phyloP scores from a whole-genome alignment of 2,113 vertebrate species.

The Heliornis fulica region DNA sequence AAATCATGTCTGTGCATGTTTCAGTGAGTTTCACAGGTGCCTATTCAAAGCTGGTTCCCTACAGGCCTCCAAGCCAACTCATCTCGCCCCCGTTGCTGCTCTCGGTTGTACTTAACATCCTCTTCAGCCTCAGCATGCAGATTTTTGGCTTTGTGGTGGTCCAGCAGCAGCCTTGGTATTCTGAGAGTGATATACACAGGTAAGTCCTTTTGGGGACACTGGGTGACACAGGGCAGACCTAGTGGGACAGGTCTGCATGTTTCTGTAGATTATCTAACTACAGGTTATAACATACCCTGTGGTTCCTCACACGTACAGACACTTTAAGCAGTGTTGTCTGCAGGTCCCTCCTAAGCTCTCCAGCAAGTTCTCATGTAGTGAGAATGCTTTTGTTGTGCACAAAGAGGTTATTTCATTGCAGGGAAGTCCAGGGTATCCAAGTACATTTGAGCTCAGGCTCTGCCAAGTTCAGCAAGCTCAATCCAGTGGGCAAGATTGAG shows the following conservation, averaged over 20 bases:
- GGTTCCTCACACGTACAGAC: background rate
- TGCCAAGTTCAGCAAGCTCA: background rate
- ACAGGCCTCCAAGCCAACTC: constrained; percentile 74
- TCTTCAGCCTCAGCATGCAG: constrained; percentile 76
- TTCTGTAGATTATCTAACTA: background rate
- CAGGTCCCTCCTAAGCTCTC: background rate
- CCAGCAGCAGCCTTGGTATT: constrained; percentile 79
- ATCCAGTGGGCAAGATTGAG: background rate
- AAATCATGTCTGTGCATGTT: background rate
- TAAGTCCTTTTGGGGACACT: background rate
- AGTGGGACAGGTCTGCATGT: background rate
- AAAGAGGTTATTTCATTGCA: background rate
- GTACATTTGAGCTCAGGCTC: background rate
- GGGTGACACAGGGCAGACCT: background rate
- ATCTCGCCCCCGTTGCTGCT: constrained; percentile 77
- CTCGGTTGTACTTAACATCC: constrained; percentile 77
- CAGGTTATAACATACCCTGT: background rate
- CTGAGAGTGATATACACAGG: constrained; percentile 2
- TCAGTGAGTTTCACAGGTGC: constrained; percentile 80
- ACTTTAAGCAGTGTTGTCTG: background rate
- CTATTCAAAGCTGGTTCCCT: constrained; percentile 74
- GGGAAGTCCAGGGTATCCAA: background rate
- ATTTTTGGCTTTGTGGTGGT: constrained; percentile 74
- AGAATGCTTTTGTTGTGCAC: background rate
- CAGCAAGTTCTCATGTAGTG: background rate